Evolutionary conservation across 2,888 invertebrate genomes (phyloP), one percentile per base, ranked within the genome.

Genomic region (Eilema depressum): DNA sequence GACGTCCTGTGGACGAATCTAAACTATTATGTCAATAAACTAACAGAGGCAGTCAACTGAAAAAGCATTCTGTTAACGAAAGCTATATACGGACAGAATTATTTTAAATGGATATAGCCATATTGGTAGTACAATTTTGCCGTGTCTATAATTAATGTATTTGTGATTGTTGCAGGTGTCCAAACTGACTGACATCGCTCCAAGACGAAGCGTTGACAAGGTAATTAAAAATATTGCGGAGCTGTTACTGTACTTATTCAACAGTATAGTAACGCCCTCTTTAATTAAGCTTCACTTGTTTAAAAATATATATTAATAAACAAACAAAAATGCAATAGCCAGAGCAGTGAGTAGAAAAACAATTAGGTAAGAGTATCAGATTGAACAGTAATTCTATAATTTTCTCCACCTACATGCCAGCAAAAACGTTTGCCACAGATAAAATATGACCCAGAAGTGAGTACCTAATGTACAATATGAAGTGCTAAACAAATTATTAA

Each of bases 21-120:
- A 81, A 89, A 85, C 87, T 87, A 86, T 89, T 87, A 87, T 84
- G 86, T 89, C 88, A 88, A 86, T 89, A 87, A 88, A 88, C 83
- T 80, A 88, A 87, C 86, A 83, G 81, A 80, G 76, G 79, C 84
- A 78, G 83, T 87, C 89, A 89, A 91, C 91, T 89, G 88, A 88
- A 87, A 80, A 80, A 80, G 71, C 71, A 83, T 86, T 86, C 78
- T 79, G 75, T 84, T 85, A 84, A 85, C 83, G 77, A 85, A 85
- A 76, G 75, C 77, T 82, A 77, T 78, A 69, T 64, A 73, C 33
- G 59, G 65, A 65, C 37, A 67, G 71, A 70, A 68, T 63, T 65
- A 68, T 73, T 71, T 65, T 63, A 64, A 53, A 56, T n/a, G 63
- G 57, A 56, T 61, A 62, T 37, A 60, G 12, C 62, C 64, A 63